These are phyloP conservation scores for Eupithecia subumbrata DNA, from an alignment of 2,888 invertebrate genomes.

Conservation along the genomic window DNA sequence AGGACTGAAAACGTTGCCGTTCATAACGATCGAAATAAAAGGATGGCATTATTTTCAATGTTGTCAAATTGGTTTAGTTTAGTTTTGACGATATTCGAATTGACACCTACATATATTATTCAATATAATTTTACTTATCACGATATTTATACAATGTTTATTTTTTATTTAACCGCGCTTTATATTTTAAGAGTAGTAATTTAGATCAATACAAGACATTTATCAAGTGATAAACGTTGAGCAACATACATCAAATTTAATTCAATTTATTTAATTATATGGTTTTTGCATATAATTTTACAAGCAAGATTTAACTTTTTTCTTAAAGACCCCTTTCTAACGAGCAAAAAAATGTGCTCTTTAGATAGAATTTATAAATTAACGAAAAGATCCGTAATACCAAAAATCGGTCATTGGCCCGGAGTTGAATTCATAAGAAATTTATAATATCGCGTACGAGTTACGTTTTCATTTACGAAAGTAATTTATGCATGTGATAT, in stretches of 20 bases:
- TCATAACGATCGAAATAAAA: not conserved
- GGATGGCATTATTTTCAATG: not conserved
- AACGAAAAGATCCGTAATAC: not conserved
- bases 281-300: not conserved
- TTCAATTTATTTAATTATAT: conserved; percentile 1
- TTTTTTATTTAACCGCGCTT: not conserved
- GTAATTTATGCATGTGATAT: not conserved
- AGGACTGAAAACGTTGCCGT: not conserved
- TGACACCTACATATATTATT: not conserved
- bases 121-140: not conserved
- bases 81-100: not conserved
- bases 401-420: not conserved
- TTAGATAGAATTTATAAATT: not conserved
- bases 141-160: not conserved
- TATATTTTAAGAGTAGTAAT: not conserved
- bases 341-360: not conserved
- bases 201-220: not conserved
- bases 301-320: not conserved
- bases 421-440: not conserved
- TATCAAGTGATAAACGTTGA: conserved; percentile 31
- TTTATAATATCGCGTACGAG: not conserved
- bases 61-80: not conserved
- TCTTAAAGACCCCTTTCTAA: not conserved
- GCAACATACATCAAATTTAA: conserved; percentile 25
- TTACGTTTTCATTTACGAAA: not conserved